Evolutionary conservation across 2,797 vertebrate species (phyloP).

Genomic region (Sphenodon punctatus): DNA sequence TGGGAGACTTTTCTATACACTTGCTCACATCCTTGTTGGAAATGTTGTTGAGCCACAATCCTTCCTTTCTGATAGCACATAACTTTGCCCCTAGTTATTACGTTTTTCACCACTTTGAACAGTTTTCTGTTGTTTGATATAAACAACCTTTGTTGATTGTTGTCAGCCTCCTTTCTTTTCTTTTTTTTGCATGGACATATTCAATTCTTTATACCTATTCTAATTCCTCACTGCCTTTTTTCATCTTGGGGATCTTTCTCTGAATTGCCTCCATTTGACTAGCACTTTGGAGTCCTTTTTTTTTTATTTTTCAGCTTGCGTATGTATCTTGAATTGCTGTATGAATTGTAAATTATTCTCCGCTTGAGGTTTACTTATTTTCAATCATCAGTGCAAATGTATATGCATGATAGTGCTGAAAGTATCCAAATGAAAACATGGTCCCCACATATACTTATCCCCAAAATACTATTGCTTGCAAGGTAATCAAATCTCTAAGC

Average conservation of each 20-base stretch:
- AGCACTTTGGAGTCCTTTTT: not conserved
- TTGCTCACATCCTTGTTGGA: not conserved
- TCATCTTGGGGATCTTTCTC: not conserved
- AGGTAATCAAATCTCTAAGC: conserved; percentile 7
- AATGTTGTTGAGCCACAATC: not conserved
- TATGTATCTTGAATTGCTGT: not conserved
- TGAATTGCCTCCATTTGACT: not conserved
- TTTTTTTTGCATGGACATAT: not conserved
- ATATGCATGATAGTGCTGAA: not conserved
- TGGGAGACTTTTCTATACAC: not conserved
- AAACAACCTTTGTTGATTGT: not conserved
- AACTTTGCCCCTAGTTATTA: not conserved
- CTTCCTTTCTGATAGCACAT: not conserved
- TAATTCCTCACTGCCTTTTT: not conserved
- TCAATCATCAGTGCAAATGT: not conserved
- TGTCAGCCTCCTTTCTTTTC: not conserved
- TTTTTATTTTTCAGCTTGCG: not conserved
- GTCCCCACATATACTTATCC: not conserved
- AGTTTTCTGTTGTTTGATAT: not conserved
- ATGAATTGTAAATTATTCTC: not conserved
- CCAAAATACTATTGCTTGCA: not conserved
- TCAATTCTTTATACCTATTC: not conserved
- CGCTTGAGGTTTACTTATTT: conserved; percentile 15
- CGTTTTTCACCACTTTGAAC: not conserved
- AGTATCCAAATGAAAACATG: conserved; percentile 2